phyloP scores from a whole-genome alignment of 2,113 vertebrate species.

The Mustelus asterias region DNA sequence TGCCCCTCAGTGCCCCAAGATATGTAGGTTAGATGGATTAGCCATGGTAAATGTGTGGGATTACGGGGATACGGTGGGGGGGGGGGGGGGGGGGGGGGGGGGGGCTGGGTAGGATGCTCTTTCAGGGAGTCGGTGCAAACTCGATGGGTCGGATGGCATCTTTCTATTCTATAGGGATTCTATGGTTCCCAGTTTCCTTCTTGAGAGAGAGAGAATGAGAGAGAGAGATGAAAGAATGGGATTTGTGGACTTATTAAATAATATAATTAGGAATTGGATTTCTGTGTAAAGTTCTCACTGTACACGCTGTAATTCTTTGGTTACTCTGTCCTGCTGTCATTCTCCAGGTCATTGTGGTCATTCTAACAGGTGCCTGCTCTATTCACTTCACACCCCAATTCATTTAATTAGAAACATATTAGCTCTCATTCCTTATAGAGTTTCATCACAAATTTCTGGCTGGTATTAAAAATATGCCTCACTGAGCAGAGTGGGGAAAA shows the following conservation, averaged over 20 bases:
- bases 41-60: too few relatives aligned
- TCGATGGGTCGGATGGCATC: too few relatives aligned
- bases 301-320: neutral
- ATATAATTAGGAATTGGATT: neutral
- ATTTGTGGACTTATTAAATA: neutral
- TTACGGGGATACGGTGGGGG: too few relatives aligned
- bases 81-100: too few relatives aligned
- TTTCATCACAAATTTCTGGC: neutral
- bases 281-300: neutral
- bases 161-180: too few relatives aligned
- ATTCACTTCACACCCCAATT: neutral
- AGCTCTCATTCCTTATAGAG: neutral
- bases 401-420: neutral
- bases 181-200: too few relatives aligned
- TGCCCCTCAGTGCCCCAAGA: too few relatives aligned
- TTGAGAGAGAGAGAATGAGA: neutral
- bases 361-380: neutral
- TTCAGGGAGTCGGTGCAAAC: too few relatives aligned
- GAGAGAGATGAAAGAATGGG: neutral
- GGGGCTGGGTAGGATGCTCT: too few relatives aligned
- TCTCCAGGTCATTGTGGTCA: neutral
- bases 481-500: neutral
- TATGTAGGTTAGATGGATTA: too few relatives aligned
- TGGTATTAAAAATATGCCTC: neutral
- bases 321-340: neutral